phyloP scores from a whole-genome alignment of 2,888 invertebrate species.

The Sarcophaga rosellei region DNA sequence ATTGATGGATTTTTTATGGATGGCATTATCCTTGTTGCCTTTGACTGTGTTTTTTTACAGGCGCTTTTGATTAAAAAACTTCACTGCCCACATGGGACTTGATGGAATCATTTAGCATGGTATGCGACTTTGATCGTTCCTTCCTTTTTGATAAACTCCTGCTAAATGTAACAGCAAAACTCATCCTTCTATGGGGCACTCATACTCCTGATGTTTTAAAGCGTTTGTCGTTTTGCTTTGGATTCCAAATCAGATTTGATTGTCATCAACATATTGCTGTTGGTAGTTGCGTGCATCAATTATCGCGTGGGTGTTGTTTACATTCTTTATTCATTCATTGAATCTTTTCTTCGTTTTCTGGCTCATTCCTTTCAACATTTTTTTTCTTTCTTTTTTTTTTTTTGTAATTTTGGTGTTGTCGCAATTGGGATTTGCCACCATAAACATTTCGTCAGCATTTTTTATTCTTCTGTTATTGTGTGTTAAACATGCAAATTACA shows the following conservation, averaged over 20 bases:
- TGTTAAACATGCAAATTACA: conserved; percentile 79
- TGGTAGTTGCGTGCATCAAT: conserved; percentile 66
- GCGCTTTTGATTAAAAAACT: conserved; percentile 81
- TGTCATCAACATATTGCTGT: conserved; percentile 33
- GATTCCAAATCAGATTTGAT: background rate
- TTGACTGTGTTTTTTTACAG: conserved; percentile 70
- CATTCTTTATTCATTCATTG: conserved; percentile 47
- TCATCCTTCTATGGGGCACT: conserved; percentile 43
- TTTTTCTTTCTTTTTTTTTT: conserved; percentile 70
- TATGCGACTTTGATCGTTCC: background rate
- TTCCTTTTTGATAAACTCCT: background rate
- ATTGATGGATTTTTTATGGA: conserved; percentile 76
- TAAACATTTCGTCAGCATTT: background rate
- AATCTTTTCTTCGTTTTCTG: conserved; percentile 25
- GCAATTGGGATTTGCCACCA: conserved; percentile 64
- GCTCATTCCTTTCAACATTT: conserved; percentile 31
- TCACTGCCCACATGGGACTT: conserved; percentile 81
- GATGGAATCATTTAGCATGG: conserved; percentile 25
- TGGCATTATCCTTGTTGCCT: conserved; percentile 44
- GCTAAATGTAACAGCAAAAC: conserved; percentile 11
- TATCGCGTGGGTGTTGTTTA: conserved; percentile 67
- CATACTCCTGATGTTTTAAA: conserved; percentile 27
- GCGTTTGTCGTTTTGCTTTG: conserved; percentile 29
- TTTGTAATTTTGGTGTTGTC: conserved; percentile 70
- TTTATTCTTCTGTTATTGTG: conserved; percentile 68